Conservation (phyloP, 2,797 vertebrate genomes). For the Gadopsis bispinosus region DNA sequence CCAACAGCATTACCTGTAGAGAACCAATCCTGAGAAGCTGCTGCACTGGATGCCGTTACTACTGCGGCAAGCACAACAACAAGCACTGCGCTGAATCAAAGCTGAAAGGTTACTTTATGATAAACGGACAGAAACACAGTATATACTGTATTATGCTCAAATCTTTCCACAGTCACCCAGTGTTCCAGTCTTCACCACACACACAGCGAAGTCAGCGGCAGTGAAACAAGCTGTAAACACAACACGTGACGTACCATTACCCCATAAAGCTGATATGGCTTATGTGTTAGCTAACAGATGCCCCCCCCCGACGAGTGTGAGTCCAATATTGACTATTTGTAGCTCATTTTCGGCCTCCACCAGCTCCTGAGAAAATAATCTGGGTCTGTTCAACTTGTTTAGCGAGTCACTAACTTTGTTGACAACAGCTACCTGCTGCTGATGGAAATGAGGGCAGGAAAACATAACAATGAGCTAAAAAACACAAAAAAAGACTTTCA, state of each 20-base stretch:
- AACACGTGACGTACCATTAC: neutral
- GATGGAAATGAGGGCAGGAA: neutral
- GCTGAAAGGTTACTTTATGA: neutral
- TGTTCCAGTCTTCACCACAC: neutral
- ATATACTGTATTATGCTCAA: neutral
- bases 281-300: neutral
- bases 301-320: neutral
- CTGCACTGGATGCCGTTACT: constrained; percentile 16
- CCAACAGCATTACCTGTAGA: constrained; percentile 69
- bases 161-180: neutral
- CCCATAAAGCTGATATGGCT: neutral
- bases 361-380: neutral
- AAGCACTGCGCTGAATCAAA: constrained; percentile 10
- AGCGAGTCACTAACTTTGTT: neutral
- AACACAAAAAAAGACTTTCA: neutral
- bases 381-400: neutral
- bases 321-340: neutral
- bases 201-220: neutral
- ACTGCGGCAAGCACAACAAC: constrained; percentile 6
- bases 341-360: neutral
- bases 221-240: neutral
- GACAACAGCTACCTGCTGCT: neutral
- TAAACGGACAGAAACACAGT: neutral
- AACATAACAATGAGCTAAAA: neutral
- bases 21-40: constrained; percentile 40